A percentile compares a stretch with the other conserved stretches of the same genome.
These are phyloP conservation scores for Eupithecia inturbata DNA, from an alignment of 2,888 invertebrate genomes.

Conservation along the genomic window DNA sequence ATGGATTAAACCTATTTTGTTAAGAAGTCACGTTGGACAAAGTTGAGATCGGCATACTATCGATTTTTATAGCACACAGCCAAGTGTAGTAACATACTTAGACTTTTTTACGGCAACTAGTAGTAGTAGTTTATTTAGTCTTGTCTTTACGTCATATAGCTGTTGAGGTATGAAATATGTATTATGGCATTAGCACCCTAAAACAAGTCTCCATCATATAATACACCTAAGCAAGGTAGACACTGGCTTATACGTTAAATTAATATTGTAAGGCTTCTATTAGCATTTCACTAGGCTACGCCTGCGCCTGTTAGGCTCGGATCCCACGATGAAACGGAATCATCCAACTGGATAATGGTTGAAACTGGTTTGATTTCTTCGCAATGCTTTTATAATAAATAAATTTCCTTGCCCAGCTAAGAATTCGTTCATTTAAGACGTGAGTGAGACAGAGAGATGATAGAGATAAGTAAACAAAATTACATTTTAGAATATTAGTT, in stretches of 20 bases:
- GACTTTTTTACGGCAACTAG: neutral
- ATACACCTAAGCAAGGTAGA: neutral
- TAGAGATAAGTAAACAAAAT: neutral
- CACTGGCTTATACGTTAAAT: constrained; percentile 4
- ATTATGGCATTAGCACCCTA: neutral
- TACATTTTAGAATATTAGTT: neutral
- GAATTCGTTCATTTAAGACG: neutral
- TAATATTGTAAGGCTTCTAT: constrained; percentile 2
- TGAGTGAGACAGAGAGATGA: neutral
- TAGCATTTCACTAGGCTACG: constrained; percentile 22
- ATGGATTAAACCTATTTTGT: neutral
- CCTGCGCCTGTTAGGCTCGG: neutral
- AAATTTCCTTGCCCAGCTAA: neutral
- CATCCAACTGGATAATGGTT: neutral
- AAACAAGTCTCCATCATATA: neutral
- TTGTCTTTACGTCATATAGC: neutral
- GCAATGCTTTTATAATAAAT: neutral
- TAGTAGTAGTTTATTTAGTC: too few relatives aligned
- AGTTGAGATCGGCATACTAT: neutral
- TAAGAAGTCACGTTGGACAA: neutral
- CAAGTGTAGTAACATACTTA: neutral
- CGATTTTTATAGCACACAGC: neutral
- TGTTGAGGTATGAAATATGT: neutral
- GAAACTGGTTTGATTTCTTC: neutral
- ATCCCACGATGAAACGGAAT: neutral